Base-by-base conservation (phyloP, 2,888 invertebrate species). In the Venusia cambrica region DNA sequence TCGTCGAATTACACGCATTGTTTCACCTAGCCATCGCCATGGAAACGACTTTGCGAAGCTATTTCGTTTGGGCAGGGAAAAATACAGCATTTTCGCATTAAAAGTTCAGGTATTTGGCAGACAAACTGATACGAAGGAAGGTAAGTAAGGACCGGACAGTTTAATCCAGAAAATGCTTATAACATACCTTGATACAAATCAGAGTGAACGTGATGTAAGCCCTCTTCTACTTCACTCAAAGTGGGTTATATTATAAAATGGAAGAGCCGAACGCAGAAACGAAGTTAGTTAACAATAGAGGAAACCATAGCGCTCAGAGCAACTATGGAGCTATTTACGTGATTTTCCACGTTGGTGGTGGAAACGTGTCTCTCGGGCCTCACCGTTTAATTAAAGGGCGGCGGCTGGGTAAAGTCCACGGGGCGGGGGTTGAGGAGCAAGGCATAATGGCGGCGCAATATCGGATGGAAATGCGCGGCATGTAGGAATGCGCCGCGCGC, bases 391-490 rank as follows among this genome's bases (percentile, higher is more conserved):
- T 87, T 87, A 87, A 87, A 87, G 84, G 81, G 76, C 83, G 78
- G 69, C 71, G 69, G 76, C n/a, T n/a, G n/a, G 77, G 68, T 57
- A 74, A 70, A 61, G 60, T 54, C 58, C 62, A 65, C 59, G 57
- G 69, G 65, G 55, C 51, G 67, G 71, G 66, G 64, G 57, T 48
- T 57, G 71, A 72, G 69, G 68, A 76, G 73, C 75, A 74, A 68
- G 83, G 81, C 73, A 85, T 85, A 84, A 87, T 87, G 81, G 83
- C 83, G 80, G 81, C 84, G 85, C 85, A 87, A 87, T 87, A 87
- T 85, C 80, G 84, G 84, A 87, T 85, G 84, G 84, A 87, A 85
- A 85, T 87, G 85, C 81, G 80, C 80, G 87, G 87, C 83, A 87
- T 85, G 85, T 84, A 80, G 87, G 87, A 87, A 87, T 85, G 83